phyloP scores from a whole-genome alignment of 2,888 invertebrate genomes.

The Eilema sororculum region DNA sequence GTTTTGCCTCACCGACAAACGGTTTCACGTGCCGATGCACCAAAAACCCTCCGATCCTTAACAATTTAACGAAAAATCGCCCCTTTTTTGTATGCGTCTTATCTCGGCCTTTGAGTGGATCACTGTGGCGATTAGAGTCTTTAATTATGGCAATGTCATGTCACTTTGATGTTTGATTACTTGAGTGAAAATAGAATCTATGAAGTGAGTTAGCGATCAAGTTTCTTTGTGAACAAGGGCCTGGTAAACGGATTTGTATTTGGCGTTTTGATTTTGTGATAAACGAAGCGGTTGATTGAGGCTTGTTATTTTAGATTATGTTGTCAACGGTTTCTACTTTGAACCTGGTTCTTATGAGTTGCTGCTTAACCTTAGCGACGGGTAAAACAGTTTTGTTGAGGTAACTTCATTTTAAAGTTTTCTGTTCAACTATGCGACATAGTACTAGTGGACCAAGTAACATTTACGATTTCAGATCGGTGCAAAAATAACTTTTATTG shows the following conservation, averaged over 20 bases:
- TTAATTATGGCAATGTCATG: slow-evolving; percentile 52
- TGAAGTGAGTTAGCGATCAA: slow-evolving; percentile 21
- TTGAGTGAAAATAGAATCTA: slow-evolving; percentile 34
- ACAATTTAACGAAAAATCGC: slow-evolving; percentile 68
- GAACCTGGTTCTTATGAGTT: neutral
- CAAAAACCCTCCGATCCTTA: slow-evolving; percentile 69
- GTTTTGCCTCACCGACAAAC: slow-evolving; percentile 73
- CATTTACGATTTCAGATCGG: too few relatives aligned
- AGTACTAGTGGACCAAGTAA: neutral
- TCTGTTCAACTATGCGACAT: neutral
- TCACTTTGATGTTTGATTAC: slow-evolving; percentile 47
- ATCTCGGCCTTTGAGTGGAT: slow-evolving; percentile 56
- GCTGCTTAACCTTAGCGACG: neutral
- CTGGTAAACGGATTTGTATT: slow-evolving; percentile 6
- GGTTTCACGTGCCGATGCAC: slow-evolving; percentile 82
- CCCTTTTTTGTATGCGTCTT: slow-evolving; percentile 60
- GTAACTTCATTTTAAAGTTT: neutral
- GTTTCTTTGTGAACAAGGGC: slow-evolving; percentile 20
- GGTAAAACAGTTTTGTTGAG: neutral
- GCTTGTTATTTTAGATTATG: neutral
- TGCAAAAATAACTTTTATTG: too few relatives aligned
- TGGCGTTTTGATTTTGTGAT: neutral
- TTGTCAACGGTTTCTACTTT: neutral
- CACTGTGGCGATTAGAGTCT: slow-evolving; percentile 50
- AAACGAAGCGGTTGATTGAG: neutral